Percentiles rank a stretch among this genome's conserved stretches.
phyloP scores from a whole-genome alignment of 2,797 vertebrate species.

The Urosaurus nigricauda region DNA sequence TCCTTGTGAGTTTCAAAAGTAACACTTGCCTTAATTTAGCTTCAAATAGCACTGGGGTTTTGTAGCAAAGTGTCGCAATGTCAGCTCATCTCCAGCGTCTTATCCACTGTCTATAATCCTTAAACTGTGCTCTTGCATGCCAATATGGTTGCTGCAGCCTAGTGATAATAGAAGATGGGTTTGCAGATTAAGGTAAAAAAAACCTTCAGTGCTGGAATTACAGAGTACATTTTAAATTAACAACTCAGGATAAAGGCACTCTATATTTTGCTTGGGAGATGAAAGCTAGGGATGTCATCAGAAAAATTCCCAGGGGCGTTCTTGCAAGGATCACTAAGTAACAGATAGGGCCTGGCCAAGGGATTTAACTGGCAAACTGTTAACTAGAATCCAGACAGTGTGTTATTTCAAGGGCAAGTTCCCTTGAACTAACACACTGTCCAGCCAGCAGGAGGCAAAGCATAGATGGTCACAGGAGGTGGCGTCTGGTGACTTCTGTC shows the following conservation, averaged over 20 bases:
- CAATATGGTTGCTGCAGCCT: not conserved
- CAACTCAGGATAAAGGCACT: rapidly evolving
- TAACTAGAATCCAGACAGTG: not conserved
- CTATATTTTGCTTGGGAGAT: rapidly evolving
- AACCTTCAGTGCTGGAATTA: not conserved
- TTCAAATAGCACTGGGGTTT: not conserved
- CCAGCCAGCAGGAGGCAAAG: not conserved
- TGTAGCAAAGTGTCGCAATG: not conserved
- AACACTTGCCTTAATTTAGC: not conserved
- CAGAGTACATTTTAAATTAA: rapidly evolving
- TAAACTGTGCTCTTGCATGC: not conserved
- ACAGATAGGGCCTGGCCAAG: not conserved
- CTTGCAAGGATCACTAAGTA: not conserved
- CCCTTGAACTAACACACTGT: no score
- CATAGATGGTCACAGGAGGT: no score
- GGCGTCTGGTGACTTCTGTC: no score
- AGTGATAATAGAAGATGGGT: not conserved
- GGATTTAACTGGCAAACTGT: not conserved
- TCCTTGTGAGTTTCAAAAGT: not conserved
- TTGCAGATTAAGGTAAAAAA: not conserved
- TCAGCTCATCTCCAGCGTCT: not conserved
- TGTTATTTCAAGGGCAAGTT: not conserved
- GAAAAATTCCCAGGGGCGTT: rapidly evolving
- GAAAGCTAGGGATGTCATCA: rapidly evolving
- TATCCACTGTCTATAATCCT: constrained; percentile 12